A percentile compares a stretch with the other conserved stretches of the same genome.
phyloP scores from a whole-genome alignment of 2,888 invertebrate genomes.

The Drosophila emarginata region DNA sequence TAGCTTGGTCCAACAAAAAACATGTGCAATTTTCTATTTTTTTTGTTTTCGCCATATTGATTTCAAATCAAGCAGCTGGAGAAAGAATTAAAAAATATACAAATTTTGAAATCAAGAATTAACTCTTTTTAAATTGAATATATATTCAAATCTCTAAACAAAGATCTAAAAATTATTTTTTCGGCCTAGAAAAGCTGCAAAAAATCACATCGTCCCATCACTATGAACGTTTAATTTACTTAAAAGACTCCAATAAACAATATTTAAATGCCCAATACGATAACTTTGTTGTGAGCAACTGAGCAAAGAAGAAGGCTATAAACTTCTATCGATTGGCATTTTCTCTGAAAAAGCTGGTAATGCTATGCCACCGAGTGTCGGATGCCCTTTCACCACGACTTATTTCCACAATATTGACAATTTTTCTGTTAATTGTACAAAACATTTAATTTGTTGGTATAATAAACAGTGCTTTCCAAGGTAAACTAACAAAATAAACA shows the following conservation, averaged over 20 bases:
- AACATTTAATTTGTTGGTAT: not conserved
- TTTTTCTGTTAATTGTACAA: not conserved
- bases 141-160: too few species aligned
- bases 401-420: not conserved
- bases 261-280: slow-evolving; percentile 85
- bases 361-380: not conserved
- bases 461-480: too few species aligned
- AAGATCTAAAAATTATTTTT: slow-evolving; percentile 88
- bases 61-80: too few species aligned
- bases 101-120: too few species aligned
- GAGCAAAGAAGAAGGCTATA: slow-evolving; percentile 78
- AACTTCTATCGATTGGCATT: slow-evolving; percentile 17
- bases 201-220: slow-evolving; percentile 72
- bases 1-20: too few species aligned
- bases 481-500: too few species aligned
- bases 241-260: slow-evolving; percentile 85
- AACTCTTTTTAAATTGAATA: too few species aligned
- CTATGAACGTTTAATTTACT: slow-evolving; percentile 85
- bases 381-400: not conserved
- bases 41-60: too few species aligned
- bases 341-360: slow-evolving; percentile 18
- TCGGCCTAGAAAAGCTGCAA: slow-evolving; percentile 86
- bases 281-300: slow-evolving; percentile 86
- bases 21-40: too few species aligned
- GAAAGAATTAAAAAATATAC: too few species aligned